Conservation (phyloP, 2,888 invertebrate species). For the Fragum fragum region DNA sequence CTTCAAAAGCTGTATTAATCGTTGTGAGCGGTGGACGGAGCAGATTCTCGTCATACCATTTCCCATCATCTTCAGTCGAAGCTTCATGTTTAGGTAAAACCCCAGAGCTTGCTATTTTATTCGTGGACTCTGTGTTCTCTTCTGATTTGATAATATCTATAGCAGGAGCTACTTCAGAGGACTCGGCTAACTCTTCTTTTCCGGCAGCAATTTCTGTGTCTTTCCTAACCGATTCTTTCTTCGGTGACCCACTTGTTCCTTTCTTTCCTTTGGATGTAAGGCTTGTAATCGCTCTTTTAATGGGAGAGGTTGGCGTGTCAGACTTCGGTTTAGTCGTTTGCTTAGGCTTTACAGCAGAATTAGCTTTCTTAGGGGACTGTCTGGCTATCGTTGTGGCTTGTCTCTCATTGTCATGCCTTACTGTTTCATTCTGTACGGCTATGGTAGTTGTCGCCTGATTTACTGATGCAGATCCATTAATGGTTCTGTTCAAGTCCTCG, state of each 20-base stretch:
- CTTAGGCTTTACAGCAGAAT: neutral
- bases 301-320: neutral
- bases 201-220: neutral
- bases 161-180: neutral
- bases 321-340: constrained; percentile 3
- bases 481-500: neutral
- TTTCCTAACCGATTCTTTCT: neutral
- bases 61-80: neutral
- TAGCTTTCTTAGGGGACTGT: neutral
- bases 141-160: constrained; percentile 10
- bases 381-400: neutral
- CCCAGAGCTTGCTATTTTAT: constrained; percentile 1
- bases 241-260: neutral
- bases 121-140: neutral
- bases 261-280: neutral
- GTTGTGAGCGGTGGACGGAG: constrained; percentile 1
- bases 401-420: neutral
- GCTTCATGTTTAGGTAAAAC: neutral
- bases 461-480: neutral
- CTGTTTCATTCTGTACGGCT: neutral
- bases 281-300: constrained; percentile 1
- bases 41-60: constrained; percentile 14
- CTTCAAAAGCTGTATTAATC: constrained; percentile 2
- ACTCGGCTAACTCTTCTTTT: neutral
- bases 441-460: neutral